Evolutionary conservation across 2,888 invertebrate species (phyloP), one percentile per base, ranked within the genome.

Genomic region (Xylocampa areola): DNA sequence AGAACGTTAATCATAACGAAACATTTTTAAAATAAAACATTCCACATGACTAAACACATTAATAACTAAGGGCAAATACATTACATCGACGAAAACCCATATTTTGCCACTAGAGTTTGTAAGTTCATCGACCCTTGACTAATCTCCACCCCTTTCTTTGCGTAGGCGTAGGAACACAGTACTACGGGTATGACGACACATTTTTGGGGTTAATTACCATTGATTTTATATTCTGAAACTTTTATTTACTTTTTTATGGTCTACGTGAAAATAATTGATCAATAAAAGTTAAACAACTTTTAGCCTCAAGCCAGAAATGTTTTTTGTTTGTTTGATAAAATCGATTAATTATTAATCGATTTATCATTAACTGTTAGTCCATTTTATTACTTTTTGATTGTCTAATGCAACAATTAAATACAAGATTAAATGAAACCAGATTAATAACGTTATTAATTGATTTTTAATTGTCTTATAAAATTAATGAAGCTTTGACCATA

Each of bases 51-150:
- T 48, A 32, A 21, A 19, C 10, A 23, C 25, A 36, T 45, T 36
- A 40, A n/a, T 25, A 29, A 45, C 37, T 16, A 48, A 45, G 33
- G 59, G 48, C 63, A 58, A 68, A 48, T 43, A 50, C 49, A 37
- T 36, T 27, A 53, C 14, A 30, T 33, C 41, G 29, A 40, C 25
- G 23, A 19, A 41, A 23, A 29, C 44, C 32, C 47, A 32, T 60
- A 39, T 57, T 48, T 58, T 19, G 13, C 39, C 45, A 41, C 44
- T 33, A 60, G 25, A 55, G 50, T 67, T 64, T 41, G 44, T 43
- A 61, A 65, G 81, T 72, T 79, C 79, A 82, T 69, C 58, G 61
- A 77, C 76, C 80, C 51, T 48, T 16, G 41, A 58, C 58, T 66
- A 74, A 76, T 70, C 55, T 47, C 65, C 72, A 69, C 76, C 75